A percentile compares a stretch with the other conserved stretches of the same genome.
These are phyloP conservation scores for Aurelia sp. DNA, from an alignment of 30 jellyfish, hydroid and myxozoan genomes.

Conservation along the genomic window DNA sequence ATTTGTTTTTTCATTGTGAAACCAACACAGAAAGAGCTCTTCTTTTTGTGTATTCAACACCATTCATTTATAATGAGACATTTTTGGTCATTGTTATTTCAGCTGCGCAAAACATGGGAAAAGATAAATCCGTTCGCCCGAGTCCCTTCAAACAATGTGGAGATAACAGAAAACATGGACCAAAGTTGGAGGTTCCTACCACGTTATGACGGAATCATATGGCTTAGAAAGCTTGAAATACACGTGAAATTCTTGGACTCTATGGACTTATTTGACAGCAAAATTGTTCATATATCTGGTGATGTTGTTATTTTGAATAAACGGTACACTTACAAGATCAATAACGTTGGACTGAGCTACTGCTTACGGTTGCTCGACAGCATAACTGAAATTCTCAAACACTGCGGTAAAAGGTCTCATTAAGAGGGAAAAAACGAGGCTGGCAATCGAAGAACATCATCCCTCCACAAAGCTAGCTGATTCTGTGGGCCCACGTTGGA, in stretches of 20 bases:
- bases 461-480: too few species aligned
- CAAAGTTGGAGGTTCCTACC: constrained; percentile 47
- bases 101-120: constrained; percentile 62
- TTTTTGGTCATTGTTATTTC: background rate
- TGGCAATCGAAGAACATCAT: too few species aligned
- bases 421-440: too few species aligned
- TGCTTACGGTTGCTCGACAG: constrained; percentile 58
- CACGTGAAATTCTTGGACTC: constrained; percentile 25
- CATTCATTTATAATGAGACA: too few species aligned
- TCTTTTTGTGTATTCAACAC: too few species aligned
- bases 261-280: constrained; percentile 24
- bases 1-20: too few species aligned
- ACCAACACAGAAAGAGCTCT: too few species aligned
- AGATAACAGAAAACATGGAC: constrained; percentile 47
- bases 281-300: constrained; percentile 32
- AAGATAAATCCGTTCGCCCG: constrained; percentile 53
- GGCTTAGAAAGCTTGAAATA: constrained; percentile 52
- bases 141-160: constrained; percentile 38
- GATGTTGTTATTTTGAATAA: constrained; percentile 48
- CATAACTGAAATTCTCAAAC: constrained; percentile 61
- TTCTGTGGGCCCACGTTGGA: too few species aligned
- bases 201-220: constrained; percentile 36
- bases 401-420: background rate
- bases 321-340: constrained; percentile 56
- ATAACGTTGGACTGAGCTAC: constrained; percentile 40